Percentiles rank a stretch among this genome's conserved stretches.
Evolutionary conservation across 2,113 vertebrate species (phyloP).

Genomic region (Telmatochromis sp.): DNA sequence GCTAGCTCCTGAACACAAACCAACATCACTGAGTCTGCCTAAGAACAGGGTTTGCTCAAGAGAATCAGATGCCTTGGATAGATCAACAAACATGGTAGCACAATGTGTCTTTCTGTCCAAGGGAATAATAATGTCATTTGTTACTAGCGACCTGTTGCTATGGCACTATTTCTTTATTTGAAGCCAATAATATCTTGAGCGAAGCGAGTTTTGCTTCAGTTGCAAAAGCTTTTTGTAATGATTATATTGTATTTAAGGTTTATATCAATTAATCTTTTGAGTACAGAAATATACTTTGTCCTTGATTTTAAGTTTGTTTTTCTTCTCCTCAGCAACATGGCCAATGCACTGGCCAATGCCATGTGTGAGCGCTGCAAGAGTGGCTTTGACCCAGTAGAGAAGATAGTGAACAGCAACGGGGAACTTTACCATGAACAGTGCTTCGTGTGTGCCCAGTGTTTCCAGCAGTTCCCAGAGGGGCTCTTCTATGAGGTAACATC

Average conservation of each 20-base stretch:
- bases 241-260: neutral
- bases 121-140: neutral
- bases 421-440: conserved; percentile 97
- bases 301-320: neutral
- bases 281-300: neutral
- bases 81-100: neutral
- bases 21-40: neutral
- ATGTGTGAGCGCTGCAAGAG: conserved; percentile 91
- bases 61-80: neutral
- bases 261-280: neutral
- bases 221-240: neutral
- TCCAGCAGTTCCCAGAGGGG: conserved; percentile 94
- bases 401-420: conserved; percentile 96
- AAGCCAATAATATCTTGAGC: neutral
- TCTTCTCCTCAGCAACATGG: conserved; percentile 87
- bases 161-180: neutral
- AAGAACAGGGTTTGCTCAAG: neutral
- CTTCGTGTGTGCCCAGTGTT: conserved; percentile 96
- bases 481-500: conserved; percentile 92
- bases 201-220: neutral
- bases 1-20: neutral
- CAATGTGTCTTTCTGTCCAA: neutral
- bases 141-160: neutral
- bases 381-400: conserved; percentile 89
- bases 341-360: conserved; percentile 90